Conservation (phyloP, 2,797 vertebrate species). For the Leptodactylus fallax region DNA sequence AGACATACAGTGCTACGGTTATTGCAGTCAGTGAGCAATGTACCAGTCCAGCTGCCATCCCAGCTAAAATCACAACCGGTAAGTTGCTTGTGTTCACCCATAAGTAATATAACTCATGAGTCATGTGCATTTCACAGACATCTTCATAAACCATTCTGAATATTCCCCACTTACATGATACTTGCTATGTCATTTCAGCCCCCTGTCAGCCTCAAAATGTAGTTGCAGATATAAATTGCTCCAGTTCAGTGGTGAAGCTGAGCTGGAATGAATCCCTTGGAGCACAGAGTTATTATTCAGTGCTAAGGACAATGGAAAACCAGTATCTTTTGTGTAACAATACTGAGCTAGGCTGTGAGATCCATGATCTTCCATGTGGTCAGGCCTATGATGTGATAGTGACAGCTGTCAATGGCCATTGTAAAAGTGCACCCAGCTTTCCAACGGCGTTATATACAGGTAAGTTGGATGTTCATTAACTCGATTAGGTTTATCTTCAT, state of each 20-base stretch:
- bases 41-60: neutral
- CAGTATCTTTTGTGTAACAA: slow-evolving; percentile 69
- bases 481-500: neutral
- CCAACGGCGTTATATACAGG: slow-evolving; percentile 32
- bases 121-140: neutral
- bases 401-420: slow-evolving; percentile 65
- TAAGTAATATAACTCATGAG: neutral
- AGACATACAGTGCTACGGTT: slow-evolving; percentile 74
- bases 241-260: neutral
- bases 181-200: slow-evolving; percentile 3
- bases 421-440: slow-evolving; percentile 28
- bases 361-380: slow-evolving; percentile 77
- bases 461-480: neutral
- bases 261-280: slow-evolving; percentile 42
- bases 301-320: slow-evolving; percentile 1
- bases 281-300: slow-evolving; percentile 36
- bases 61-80: slow-evolving; percentile 73
- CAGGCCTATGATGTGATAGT: slow-evolving; percentile 74
- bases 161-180: neutral
- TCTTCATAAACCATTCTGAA: neutral
- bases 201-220: slow-evolving; percentile 57
- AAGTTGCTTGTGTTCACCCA: slow-evolving; percentile 1
- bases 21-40: slow-evolving; percentile 65
- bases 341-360: slow-evolving; percentile 68
- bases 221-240: slow-evolving; percentile 27